Evolutionary conservation across 2,113 vertebrate species (phyloP).

Genomic region (Antigone vipio): DNA sequence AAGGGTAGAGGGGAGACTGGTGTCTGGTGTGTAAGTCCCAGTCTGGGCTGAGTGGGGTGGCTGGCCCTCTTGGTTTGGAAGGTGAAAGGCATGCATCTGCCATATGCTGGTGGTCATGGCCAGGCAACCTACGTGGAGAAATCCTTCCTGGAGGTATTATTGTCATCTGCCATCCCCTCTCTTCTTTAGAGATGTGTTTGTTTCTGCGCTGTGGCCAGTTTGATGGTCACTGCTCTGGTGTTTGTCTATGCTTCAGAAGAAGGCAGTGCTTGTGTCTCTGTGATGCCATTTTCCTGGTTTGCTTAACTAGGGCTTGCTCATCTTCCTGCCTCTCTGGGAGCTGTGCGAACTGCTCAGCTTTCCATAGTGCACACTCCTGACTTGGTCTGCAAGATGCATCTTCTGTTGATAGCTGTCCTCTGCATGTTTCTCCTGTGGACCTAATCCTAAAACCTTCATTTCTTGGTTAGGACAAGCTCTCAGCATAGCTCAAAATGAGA

Average conservation of each 20-base stretch:
- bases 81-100: not conserved
- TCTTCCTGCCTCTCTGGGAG: not conserved
- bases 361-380: rapidly evolving
- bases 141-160: not conserved
- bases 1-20: not conserved
- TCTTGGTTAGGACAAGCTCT: not conserved
- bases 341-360: not conserved
- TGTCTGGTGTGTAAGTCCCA: not conserved
- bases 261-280: not conserved
- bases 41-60: not conserved
- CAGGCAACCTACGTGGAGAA: not conserved
- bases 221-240: not conserved
- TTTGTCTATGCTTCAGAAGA: not conserved
- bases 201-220: not conserved
- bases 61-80: not conserved
- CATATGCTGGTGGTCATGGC: not conserved
- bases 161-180: not conserved
- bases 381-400: rapidly evolving
- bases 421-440: not conserved
- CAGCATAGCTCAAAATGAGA: not conserved
- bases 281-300: not conserved
- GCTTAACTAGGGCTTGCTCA: not conserved
- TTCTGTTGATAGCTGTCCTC: not conserved
- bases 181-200: not conserved
- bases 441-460: not conserved